Evolutionary conservation across 2,888 invertebrate genomes (phyloP), one percentile per base, ranked within the genome.

Genomic region (Scrobipalpa atriplicella): DNA sequence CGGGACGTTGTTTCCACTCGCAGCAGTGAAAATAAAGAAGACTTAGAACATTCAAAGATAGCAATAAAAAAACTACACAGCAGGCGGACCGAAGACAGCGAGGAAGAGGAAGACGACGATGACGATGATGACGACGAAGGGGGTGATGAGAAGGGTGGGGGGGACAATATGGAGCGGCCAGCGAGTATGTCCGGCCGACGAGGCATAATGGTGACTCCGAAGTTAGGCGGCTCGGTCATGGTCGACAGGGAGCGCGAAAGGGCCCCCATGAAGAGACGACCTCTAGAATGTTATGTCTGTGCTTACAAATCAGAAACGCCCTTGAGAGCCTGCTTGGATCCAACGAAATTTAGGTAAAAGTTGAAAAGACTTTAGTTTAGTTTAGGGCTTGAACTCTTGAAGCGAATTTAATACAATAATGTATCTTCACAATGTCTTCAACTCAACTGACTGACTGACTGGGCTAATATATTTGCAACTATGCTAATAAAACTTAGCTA

Each of bases 201-300:
- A 64, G 70, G 61, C 41, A 43, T 51, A 29, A n/a, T 43, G 13
- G 43, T 16, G 47, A 16, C 47, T 1, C n/a, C n/a, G 47, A 47
- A 47, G n/a, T n/a, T 16, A n/a, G 6, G 47, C 47, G 52, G 18
- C 52, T 52, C 16, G 6, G 18, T 52, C 6, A 47, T 18, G 74
- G 29, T 72, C 78, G 0, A 78, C 82, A 0, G 5, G n/a, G 47
- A 47, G 6, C 70, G 75, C 0, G 79, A 78, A 60, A 29, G 74
- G 1, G 11, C 76, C 0, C 41, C 0, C 3, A 8, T 56, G 11
- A 86, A 84, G 65, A 83, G 77, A 67, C 76, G 84, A 2, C 88
- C 90, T 0, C 71, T 92, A 7, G 92, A 92, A 73, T 92, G 92
- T 73, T 92, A 85, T 67, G 86, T 89, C 1, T 92, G 92, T 65